Evolutionary conservation across 2,113 vertebrate genomes (phyloP).

Genomic region (Gadus macrocephalus): DNA sequence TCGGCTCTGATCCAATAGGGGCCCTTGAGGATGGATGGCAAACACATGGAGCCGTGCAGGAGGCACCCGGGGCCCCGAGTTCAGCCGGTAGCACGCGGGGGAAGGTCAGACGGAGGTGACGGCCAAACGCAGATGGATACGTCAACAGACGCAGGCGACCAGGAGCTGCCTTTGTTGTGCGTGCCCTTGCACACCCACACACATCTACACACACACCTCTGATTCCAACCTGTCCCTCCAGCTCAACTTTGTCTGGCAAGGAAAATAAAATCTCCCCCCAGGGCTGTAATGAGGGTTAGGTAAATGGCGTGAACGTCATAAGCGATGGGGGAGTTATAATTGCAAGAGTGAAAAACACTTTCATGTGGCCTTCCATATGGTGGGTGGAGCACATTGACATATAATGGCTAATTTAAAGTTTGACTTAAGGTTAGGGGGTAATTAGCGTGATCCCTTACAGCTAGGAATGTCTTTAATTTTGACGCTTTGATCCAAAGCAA

Average conservation of each 20-base stretch:
- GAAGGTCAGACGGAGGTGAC: conserved; percentile 53
- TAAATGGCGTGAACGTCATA: too few species aligned
- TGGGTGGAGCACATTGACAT: too few species aligned
- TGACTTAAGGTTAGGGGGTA: too few species aligned
- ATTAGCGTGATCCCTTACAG: too few species aligned
- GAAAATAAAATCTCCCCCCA: conserved; percentile 13
- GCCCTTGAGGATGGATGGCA: conserved; percentile 45
- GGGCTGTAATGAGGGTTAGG: too few species aligned
- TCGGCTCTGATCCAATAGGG: conserved; percentile 61
- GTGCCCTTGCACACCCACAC: conserved; percentile 42
- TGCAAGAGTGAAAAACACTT: conserved; percentile 20
- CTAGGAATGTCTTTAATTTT: too few species aligned
- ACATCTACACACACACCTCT: conserved; percentile 7
- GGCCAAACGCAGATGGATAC: conserved; percentile 26
- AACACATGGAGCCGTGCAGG: conserved; percentile 29
- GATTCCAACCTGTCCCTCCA: conserved; percentile 8
- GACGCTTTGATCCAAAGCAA: conserved; percentile 20
- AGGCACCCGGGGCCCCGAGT: conserved; percentile 38
- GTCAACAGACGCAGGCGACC: conserved; percentile 13
- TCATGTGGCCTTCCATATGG: conserved; percentile 39
- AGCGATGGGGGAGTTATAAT: too few species aligned
- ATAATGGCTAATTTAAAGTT: too few species aligned
- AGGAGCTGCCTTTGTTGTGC: conserved; percentile 32
- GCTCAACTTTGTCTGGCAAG: not conserved
- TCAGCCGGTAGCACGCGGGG: conserved; percentile 36